Evolutionary conservation across 2,113 vertebrate genomes (phyloP), one percentile per base, ranked within the genome.

Genomic region (Cebus imitator): DNA sequence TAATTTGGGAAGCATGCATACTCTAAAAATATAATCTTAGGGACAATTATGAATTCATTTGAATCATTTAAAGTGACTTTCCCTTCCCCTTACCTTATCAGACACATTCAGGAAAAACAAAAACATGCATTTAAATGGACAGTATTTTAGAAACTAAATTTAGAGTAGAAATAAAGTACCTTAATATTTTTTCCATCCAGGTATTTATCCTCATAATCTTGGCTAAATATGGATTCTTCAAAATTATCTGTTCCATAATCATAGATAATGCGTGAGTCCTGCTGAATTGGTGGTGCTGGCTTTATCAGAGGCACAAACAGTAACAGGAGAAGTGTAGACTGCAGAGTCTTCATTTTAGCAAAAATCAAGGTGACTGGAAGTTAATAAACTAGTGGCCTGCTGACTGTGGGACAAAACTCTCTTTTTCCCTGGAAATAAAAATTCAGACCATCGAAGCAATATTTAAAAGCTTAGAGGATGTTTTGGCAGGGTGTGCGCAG

Each of bases 381-480:
- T 94, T 96, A 97, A 87, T 95, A 98, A 98, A 97, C 98, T 98
- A 97, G 57, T 97, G 97, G 91, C 96, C 98, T 96, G 95, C 97
- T 97, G 93, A 91, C 96, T 27, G 37, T 98, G 96, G 94, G 90
- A 97, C 97, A 98, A 95, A 97, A 95, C 95, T 98, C 98, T 98
- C 98, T 98, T 98, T 97, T 98, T 96, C 98, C 98, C 98, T 99
- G 98, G 97, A 99, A 99, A 98, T 97, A 99, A 98, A 98, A 98
- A 98, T 96, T 97, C 98, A 99, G 98, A 99, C 99, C 96, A 98
- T 99, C 98, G 99, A 99, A 99, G 99, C 99, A 99, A 99, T 99
- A 99, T 99, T 99, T 99, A 99, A 99, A 97, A 99, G 99, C 99
- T 99, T 99, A 98, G 98, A 98, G 98, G 97, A 99, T 98, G 98